These are phyloP conservation scores for Caloenas nicobarica DNA, from an alignment of 2,113 vertebrate species.

Conservation along the genomic window DNA sequence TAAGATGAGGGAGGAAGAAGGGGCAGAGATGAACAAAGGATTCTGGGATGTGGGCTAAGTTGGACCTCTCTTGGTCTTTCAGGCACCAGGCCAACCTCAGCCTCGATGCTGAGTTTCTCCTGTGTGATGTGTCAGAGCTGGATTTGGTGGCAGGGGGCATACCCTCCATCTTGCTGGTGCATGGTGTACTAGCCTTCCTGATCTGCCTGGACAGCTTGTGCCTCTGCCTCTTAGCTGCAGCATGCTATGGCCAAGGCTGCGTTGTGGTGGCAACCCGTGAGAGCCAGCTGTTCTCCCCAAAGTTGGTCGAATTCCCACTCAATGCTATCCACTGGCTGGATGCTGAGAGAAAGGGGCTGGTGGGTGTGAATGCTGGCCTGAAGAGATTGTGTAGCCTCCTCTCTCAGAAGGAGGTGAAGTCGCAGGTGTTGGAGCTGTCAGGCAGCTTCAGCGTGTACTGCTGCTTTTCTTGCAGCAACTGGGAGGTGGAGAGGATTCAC, in stretches of 20 bases:
- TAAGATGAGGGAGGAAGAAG: background rate
- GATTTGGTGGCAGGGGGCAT: conserved; percentile 57
- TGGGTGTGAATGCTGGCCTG: conserved; percentile 65
- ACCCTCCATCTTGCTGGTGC: conserved; percentile 72
- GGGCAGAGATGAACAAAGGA: background rate
- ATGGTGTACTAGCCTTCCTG: conserved; percentile 65
- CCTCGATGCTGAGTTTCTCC: conserved; percentile 56
- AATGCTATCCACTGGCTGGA: conserved; percentile 77
- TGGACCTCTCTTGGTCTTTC: conserved; percentile 21
- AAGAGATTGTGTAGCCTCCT: conserved; percentile 49
- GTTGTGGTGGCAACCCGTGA: conserved; percentile 73
- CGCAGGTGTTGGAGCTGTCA: conserved; percentile 39
- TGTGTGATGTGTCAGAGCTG: conserved; percentile 56
- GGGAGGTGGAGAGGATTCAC: conserved; percentile 49
- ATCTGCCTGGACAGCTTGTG: conserved; percentile 67
- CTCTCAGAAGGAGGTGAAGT: background rate
- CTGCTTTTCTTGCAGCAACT: conserved; percentile 54
- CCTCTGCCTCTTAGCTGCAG: conserved; percentile 68
- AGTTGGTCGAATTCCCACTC: conserved; percentile 68
- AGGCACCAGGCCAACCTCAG: conserved; percentile 68
- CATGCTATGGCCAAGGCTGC: conserved; percentile 67
- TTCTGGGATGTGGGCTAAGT: background rate
- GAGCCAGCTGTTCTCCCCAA: conserved; percentile 44
- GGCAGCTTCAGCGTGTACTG: conserved; percentile 68
- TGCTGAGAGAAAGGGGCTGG: conserved; percentile 59